Base-by-base conservation (phyloP, 2,888 invertebrate genomes). In the Ectobius pallidus region DNA sequence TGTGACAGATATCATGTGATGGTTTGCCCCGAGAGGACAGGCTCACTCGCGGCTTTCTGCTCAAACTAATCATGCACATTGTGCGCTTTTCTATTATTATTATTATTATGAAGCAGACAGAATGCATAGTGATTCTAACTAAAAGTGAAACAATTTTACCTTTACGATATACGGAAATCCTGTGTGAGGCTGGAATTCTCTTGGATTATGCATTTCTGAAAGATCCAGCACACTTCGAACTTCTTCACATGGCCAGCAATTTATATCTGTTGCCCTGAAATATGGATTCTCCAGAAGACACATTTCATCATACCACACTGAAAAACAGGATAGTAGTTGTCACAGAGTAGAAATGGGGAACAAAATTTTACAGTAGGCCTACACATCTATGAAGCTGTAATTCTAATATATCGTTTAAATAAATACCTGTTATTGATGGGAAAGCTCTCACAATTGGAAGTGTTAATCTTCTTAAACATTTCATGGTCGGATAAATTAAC, bases 211-310 rank as follows among this genome's bases (percentile, higher is more conserved):
- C 72, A 88, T 87, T 67, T 87, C 87, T 71, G 88, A 86, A 68
- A 93, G 83, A 81, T 92, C 89, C 71, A 90, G 84, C 46, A 95
- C 86, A 78, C 89, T 89, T 77, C 87, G 87, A 0, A 93, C 87
- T 78, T 87, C 84, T 79, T 90, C 90, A 79, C 95, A 95, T 0
- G 94, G 93, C 88, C 91, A 92, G 80, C 95, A 95, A 80, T 93
- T 93, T 86, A 94, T 90, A 79, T 93, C 92, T n/a, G 87, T 86
- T 11, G 94, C 89, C 80, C 89, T 88, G 81, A 93, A 95, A 80
- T 90, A 93, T 16, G 95, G 95, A 84, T 95, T 95, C 80, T 91
- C 90, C 77, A 95, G 83, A 44, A 95, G 84, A 81, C 95, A 95
- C 79, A 92, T 91, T 83, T 95, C 94, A 84, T 95, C 94, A 79